A percentile compares a stretch with the other conserved stretches of the same genome.
These are phyloP conservation scores for Ceratina japonica DNA, from an alignment of 1,140 invertebrate genomes.

Conservation along the genomic window DNA sequence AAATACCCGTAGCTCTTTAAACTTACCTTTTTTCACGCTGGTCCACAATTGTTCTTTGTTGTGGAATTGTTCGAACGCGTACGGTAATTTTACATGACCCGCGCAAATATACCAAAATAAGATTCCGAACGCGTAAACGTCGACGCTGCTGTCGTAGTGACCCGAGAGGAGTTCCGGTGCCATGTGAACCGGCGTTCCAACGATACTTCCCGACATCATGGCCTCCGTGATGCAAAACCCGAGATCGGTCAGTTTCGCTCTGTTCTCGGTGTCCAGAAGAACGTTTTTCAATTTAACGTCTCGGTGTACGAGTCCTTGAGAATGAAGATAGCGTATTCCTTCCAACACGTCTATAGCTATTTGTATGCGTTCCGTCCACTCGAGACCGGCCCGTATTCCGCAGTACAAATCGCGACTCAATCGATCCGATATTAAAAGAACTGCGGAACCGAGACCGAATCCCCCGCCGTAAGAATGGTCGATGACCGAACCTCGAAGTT, in stretches of 20 bases:
- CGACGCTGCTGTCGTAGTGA: slow-evolving; percentile 91
- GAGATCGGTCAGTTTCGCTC: slow-evolving; percentile 92
- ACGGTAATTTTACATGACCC: slow-evolving; percentile 89
- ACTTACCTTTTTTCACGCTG: slow-evolving; percentile 89
- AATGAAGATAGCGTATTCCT: slow-evolving; percentile 93
- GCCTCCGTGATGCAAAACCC: slow-evolving; percentile 95
- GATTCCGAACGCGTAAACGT: slow-evolving; percentile 95
- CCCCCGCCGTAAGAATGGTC: slow-evolving; percentile 86
- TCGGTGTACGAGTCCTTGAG: slow-evolving; percentile 91
- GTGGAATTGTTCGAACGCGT: slow-evolving; percentile 91
- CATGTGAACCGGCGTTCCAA: slow-evolving; percentile 96
- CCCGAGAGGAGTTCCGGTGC: slow-evolving; percentile 92
- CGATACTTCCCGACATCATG: slow-evolving; percentile 93
- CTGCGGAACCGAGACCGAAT: slow-evolving; percentile 84
- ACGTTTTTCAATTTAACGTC: slow-evolving; percentile 96
- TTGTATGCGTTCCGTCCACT: slow-evolving; percentile 85
- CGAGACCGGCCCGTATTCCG: slow-evolving; percentile 86
- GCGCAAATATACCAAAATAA: slow-evolving; percentile 95
- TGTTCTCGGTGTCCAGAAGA: slow-evolving; percentile 86
- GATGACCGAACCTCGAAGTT: slow-evolving; percentile 90
- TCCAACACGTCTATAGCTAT: slow-evolving; percentile 92
- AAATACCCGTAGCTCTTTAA: background rate
- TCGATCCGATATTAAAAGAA: slow-evolving; percentile 88
- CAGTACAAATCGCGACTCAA: slow-evolving; percentile 90
- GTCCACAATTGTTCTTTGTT: slow-evolving; percentile 94